Conservation (phyloP, 2,797 vertebrate genomes). For the Sciurus carolinensis region DNA sequence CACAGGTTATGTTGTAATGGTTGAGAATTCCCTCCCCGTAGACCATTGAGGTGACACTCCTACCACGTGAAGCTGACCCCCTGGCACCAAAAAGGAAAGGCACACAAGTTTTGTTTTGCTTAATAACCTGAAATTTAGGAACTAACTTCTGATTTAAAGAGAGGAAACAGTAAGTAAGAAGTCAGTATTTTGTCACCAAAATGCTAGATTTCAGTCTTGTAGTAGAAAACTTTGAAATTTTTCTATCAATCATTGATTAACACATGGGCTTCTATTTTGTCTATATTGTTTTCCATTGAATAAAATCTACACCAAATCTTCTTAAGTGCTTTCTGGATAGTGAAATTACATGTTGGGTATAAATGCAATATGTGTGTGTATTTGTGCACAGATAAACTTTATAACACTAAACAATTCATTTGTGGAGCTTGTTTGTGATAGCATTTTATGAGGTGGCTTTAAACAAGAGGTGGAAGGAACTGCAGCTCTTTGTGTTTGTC, state of each 20-base stretch:
- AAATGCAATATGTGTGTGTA: background rate
- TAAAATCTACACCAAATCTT: background rate
- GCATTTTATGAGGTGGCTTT: conserved; percentile 68
- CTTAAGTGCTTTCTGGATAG: background rate
- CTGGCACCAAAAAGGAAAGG: background rate
- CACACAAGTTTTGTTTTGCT: background rate
- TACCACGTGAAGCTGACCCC: background rate
- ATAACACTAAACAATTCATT: conserved; percentile 57
- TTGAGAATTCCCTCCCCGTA: conserved; percentile 11
- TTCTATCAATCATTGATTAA: conserved; percentile 31
- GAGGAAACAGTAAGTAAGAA: background rate
- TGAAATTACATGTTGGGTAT: background rate
- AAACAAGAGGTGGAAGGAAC: conserved; percentile 70
- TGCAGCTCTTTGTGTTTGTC: conserved; percentile 65
- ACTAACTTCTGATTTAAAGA: conserved; percentile 33
- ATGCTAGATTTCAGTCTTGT: conserved; percentile 31
- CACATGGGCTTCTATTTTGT: background rate
- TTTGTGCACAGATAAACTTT: conserved; percentile 70
- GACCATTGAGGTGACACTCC: background rate
- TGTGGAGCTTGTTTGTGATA: conserved; percentile 34
- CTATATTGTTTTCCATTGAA: conserved; percentile 21
- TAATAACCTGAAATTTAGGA: conserved; percentile 53
- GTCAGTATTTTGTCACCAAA: conserved; percentile 41
- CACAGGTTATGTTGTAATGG: background rate
- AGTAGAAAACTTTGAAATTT: background rate